Evolutionary conservation across 2,888 invertebrate species (phyloP).

Genomic region (Drosophila recens): DNA sequence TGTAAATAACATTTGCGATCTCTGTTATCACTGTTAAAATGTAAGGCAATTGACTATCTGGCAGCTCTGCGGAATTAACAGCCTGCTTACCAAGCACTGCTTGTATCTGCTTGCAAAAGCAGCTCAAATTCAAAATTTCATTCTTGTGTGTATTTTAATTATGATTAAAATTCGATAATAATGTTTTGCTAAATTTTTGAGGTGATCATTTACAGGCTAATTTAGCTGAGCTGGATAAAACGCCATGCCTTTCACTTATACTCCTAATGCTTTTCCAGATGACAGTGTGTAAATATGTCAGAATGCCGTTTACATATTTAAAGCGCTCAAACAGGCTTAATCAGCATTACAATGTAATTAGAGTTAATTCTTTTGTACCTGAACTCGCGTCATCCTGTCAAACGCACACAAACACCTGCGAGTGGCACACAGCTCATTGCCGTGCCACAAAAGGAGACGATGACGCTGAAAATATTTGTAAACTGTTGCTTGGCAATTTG

Average conservation of each 20-base stretch:
- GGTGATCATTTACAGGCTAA: not conserved
- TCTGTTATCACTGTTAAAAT: not conserved
- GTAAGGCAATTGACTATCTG: not conserved
- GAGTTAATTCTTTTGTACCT: slow-evolving; percentile 78
- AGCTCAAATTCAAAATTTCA: not conserved
- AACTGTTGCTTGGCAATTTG: slow-evolving; percentile 77
- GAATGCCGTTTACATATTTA: slow-evolving; percentile 73
- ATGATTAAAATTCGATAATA: not conserved
- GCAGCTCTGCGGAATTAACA: not conserved
- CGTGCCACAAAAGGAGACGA: slow-evolving; percentile 27
- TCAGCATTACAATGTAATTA: slow-evolving; percentile 81
- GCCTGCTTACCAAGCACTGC: not conserved
- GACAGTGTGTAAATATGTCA: slow-evolving; percentile 56
- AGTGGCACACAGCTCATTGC: slow-evolving; percentile 23
- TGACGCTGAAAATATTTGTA: slow-evolving; percentile 71
- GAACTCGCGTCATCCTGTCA: slow-evolving; percentile 40
- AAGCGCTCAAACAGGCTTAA: slow-evolving; percentile 74
- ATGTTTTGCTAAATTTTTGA: not conserved
- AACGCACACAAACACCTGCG: slow-evolving; percentile 27
- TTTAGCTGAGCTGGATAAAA: not conserved
- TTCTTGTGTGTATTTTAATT: not conserved
- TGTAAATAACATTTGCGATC: not conserved
- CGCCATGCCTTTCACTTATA: not conserved
- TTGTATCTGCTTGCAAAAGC: not conserved
- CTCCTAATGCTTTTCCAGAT: not conserved